Percentiles rank a stretch among this genome's conserved stretches.
Conservation (phyloP, 2,888 invertebrate genomes). For the Phrixothrix hirtus region DNA sequence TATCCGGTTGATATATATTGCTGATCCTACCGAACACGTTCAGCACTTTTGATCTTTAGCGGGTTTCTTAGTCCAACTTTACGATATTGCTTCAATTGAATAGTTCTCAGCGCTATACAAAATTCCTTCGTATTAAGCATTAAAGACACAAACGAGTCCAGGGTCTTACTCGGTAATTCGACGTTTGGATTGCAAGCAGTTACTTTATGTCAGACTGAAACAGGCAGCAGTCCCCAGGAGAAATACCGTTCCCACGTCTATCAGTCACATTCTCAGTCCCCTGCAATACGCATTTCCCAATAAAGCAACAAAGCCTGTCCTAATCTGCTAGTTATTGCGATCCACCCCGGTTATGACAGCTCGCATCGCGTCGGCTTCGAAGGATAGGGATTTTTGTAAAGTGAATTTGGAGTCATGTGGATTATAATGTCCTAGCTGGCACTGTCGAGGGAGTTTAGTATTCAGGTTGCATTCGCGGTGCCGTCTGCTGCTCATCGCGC, state of each 20-base stretch:
- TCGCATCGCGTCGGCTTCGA: slow-evolving; percentile 35
- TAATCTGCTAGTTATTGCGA: slow-evolving; percentile 47
- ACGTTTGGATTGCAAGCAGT: slow-evolving; percentile 25
- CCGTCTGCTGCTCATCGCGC: slow-evolving; percentile 52
- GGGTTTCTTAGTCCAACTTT: slow-evolving; percentile 35
- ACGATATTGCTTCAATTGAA: slow-evolving; percentile 26
- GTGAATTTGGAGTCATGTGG: slow-evolving; percentile 38
- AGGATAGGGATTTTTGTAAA: slow-evolving; percentile 40
- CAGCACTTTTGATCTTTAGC: slow-evolving; percentile 37
- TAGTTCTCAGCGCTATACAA: slow-evolving; percentile 18
- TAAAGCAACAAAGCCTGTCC: slow-evolving; percentile 44
- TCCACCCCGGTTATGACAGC: slow-evolving; percentile 34
- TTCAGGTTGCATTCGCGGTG: slow-evolving; percentile 45
- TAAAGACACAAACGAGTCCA: slow-evolving; percentile 14
- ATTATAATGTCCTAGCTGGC: slow-evolving; percentile 41
- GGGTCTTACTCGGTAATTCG: slow-evolving; percentile 20
- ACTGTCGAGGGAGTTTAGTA: slow-evolving; percentile 44
- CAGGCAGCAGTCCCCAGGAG: slow-evolving; percentile 16
- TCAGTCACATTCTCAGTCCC: slow-evolving; percentile 43
- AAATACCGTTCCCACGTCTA: slow-evolving; percentile 43
- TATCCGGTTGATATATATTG: slow-evolving; percentile 36
- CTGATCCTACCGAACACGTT: slow-evolving; percentile 39
- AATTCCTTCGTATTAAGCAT: slow-evolving; percentile 18
- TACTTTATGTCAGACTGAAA: slow-evolving; percentile 25
- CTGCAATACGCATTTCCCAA: slow-evolving; percentile 43